A percentile compares a stretch with the other conserved stretches of the same genome.
Evolutionary conservation across 2,113 vertebrate species (phyloP).

Genomic region (Cheilinus undulatus): DNA sequence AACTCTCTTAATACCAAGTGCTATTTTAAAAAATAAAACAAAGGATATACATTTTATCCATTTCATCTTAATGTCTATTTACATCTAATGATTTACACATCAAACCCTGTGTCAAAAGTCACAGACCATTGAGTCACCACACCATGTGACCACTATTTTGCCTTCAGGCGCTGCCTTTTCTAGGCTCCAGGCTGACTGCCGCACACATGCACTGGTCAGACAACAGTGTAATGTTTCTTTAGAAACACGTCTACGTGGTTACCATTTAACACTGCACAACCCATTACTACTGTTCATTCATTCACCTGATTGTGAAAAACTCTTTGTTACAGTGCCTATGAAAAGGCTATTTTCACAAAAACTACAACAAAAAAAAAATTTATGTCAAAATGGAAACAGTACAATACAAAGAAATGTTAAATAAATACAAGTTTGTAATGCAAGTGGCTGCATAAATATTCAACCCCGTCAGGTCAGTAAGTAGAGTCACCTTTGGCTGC

Average conservation of each 20-base stretch:
- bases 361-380: no score
- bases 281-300: neutral
- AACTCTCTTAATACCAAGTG: no score
- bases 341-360: no score
- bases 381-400: no score
- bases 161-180: slow-evolving; percentile 31
- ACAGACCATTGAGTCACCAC: neutral
- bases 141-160: slow-evolving; percentile 67
- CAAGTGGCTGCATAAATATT: no score
- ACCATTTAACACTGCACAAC: neutral
- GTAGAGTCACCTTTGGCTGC: no score
- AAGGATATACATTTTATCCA: neutral
- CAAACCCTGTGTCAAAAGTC: neutral
- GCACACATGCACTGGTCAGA: neutral
- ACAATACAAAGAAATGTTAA: no score
- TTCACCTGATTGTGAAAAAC: neutral
- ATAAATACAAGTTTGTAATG: no score
- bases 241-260: neutral
- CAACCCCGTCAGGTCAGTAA: no score
- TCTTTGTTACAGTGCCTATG: no score
- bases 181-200: slow-evolving; percentile 51
- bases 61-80: neutral
- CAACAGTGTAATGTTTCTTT: neutral
- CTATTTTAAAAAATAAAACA: no score
- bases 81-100: neutral